phyloP scores from a whole-genome alignment of 2,797 vertebrate genomes.

The Pachyuromys duprasi region DNA sequence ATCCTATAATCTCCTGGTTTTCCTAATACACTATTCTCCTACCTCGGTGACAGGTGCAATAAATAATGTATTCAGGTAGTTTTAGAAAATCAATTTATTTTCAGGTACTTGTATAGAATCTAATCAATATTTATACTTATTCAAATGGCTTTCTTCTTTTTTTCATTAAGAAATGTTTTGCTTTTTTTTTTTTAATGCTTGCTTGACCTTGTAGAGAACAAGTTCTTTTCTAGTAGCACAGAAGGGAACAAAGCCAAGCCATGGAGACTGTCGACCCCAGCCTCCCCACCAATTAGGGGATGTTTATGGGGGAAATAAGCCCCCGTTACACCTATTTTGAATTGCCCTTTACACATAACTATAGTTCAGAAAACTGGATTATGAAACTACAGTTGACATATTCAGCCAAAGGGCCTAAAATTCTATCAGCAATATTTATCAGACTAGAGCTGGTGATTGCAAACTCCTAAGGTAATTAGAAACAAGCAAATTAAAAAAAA shows the following conservation, averaged over 20 bases:
- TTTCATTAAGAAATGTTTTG: constrained; percentile 30
- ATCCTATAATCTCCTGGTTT: constrained; percentile 62
- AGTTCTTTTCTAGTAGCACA: constrained; percentile 51
- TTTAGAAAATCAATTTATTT: constrained; percentile 83
- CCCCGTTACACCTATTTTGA: constrained; percentile 71
- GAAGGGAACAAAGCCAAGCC: constrained; percentile 55
- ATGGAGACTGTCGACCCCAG: constrained; percentile 30
- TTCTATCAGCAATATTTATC: constrained; percentile 80
- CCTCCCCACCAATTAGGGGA: constrained; percentile 64
- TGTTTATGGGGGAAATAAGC: constrained; percentile 62
- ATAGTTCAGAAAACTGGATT: constrained; percentile 79
- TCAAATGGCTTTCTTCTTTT: constrained; percentile 67
- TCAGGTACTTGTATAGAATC: constrained; percentile 66
- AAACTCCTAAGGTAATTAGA: constrained; percentile 69
- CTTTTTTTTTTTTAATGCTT: constrained; percentile 48
- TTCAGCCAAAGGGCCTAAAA: constrained; percentile 68
- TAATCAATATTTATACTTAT: constrained; percentile 85
- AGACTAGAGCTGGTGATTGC: constrained; percentile 63
- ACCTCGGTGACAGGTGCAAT: constrained; percentile 76
- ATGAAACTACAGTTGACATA: constrained; percentile 75
- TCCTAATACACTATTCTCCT: constrained; percentile 78
- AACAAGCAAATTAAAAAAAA: constrained; percentile 29
- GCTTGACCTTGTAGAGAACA: constrained; percentile 78
- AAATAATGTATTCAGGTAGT: constrained; percentile 80
- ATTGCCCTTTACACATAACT: constrained; percentile 63